phyloP scores from a whole-genome alignment of 2,888 invertebrate species.

The Lacanobia oleracea region DNA sequence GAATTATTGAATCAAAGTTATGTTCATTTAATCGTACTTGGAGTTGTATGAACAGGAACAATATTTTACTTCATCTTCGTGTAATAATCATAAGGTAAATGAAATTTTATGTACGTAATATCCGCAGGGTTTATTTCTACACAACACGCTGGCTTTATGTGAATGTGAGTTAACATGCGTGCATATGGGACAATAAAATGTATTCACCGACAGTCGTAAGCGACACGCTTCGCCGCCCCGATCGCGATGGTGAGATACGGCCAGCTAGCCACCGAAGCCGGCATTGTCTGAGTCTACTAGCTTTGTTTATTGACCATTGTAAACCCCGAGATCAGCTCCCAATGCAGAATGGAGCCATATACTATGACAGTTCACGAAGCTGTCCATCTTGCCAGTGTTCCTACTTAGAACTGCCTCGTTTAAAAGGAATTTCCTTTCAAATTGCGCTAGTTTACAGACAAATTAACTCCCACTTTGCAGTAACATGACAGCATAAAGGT shows the following conservation, averaged over 20 bases:
- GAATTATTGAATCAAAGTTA: conserved; percentile 18
- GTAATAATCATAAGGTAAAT: conserved; percentile 35
- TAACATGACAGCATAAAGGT: conserved; percentile 57
- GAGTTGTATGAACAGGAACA: conserved; percentile 2
- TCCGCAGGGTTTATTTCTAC: conserved; percentile 48
- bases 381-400: conserved; percentile 39
- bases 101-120: conserved; percentile 37
- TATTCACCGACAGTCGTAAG: conserved; percentile 84
- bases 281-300: conserved; percentile 85
- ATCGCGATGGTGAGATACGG: conserved; percentile 82
- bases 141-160: conserved; percentile 53
- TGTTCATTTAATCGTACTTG: background rate
- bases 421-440: conserved; percentile 26
- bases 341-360: conserved; percentile 82
- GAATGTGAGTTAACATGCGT: conserved; percentile 74
- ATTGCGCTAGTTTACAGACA: conserved; percentile 37
- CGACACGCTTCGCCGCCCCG: conserved; percentile 84
- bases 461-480: conserved; percentile 51
- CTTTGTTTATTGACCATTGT: conserved; percentile 88
- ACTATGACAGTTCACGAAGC: conserved; percentile 70
- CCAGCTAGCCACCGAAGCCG: conserved; percentile 76
- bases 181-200: conserved; percentile 84
- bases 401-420: conserved; percentile 17
- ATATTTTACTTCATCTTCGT: conserved; percentile 21
- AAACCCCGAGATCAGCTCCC: conserved; percentile 79